phyloP scores from a whole-genome alignment of 2,797 vertebrate genomes.

The Agapornis canus region DNA sequence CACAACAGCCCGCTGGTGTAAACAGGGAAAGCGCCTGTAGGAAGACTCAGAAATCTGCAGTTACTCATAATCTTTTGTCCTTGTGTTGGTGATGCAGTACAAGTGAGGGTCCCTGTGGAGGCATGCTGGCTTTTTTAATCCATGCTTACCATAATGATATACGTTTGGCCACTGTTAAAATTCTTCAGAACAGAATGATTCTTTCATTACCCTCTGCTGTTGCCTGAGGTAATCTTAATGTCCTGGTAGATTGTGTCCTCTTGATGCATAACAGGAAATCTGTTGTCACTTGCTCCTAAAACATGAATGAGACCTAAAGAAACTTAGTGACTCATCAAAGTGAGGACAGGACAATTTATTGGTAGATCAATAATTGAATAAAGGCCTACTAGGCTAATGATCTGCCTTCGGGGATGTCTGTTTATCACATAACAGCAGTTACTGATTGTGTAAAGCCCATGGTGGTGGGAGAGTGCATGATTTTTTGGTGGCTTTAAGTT shows the following conservation, averaged over 20 bases:
- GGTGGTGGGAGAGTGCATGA: not conserved
- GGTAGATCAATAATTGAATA: not conserved
- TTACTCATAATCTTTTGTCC: not conserved
- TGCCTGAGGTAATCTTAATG: not conserved
- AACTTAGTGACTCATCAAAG: not conserved
- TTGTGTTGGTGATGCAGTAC: rapidly evolving
- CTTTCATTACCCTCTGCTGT: not conserved
- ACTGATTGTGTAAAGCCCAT: not conserved
- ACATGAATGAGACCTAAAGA: not conserved
- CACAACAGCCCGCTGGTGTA: not conserved
- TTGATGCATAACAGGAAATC: not conserved
- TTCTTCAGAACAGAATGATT: not conserved
- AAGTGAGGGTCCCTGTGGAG: rapidly evolving
- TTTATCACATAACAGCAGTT: not conserved
- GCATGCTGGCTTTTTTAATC: not conserved
- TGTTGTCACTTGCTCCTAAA: not conserved
- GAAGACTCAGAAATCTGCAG: not conserved
- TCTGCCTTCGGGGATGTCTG: rapidly evolving
- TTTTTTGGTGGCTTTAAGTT: not conserved
- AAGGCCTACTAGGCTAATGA: not conserved
- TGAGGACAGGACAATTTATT: not conserved
- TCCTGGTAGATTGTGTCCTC: not conserved
- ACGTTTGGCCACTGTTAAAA: not conserved
- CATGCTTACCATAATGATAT: rapidly evolving
- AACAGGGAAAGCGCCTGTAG: not conserved